Evolutionary conservation across 1,140 invertebrate species (phyloP).

Genomic region (Penaeus japonicus): DNA sequence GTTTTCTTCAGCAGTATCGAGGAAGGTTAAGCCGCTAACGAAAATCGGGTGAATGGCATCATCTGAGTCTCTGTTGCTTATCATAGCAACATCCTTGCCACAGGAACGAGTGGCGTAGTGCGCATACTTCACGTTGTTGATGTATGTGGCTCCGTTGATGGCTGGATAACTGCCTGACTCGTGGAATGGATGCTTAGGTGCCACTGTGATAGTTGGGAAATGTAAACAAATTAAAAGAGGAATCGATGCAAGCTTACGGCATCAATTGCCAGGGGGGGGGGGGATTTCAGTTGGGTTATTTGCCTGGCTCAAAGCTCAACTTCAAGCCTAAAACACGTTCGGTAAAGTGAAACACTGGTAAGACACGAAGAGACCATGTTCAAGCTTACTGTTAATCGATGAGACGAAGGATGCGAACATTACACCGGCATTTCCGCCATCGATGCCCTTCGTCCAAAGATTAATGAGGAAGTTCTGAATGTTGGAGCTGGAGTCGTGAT

Average conservation of each 20-base stretch:
- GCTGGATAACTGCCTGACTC: constrained; percentile 38
- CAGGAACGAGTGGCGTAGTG: constrained; percentile 10
- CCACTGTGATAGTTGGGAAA: constrained; percentile 17
- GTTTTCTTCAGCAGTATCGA: neutral
- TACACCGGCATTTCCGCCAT: neutral
- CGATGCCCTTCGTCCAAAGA: neutral
- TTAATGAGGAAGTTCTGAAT: neutral
- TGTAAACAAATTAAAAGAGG: too few species aligned
- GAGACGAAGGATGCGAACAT: neutral
- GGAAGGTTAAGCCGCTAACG: constrained; percentile 19
- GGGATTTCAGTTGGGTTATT: too few species aligned
- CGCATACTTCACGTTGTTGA: neutral
- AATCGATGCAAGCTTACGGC: neutral
- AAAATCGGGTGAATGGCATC: constrained; percentile 47
- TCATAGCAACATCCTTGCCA: constrained; percentile 30
- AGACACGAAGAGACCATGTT: neutral
- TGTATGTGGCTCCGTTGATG: constrained; percentile 21
- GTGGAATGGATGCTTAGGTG: constrained; percentile 25
- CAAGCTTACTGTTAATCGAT: neutral
- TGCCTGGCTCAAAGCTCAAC: too few species aligned
- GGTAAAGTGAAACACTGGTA: too few species aligned
- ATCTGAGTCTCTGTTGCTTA: constrained; percentile 26
- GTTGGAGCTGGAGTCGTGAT: neutral
- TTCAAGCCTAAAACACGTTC: too few species aligned
- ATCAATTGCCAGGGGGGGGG: neutral